Evolutionary conservation across 2,888 invertebrate genomes (phyloP).

Genomic region (Epiblema foenella): DNA sequence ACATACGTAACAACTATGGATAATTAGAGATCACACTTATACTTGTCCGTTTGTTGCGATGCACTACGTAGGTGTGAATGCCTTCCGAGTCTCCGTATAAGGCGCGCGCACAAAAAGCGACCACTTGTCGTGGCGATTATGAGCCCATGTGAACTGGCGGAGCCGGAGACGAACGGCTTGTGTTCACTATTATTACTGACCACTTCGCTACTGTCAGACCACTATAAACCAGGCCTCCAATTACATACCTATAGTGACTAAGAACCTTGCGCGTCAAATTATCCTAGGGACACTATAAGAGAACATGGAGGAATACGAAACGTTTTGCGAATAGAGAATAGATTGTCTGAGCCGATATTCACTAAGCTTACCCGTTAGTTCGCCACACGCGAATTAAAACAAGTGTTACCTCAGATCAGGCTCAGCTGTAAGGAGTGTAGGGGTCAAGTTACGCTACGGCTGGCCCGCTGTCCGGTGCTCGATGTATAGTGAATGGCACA

Average conservation of each 20-base stretch:
- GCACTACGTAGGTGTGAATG: background rate
- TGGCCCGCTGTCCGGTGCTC: background rate
- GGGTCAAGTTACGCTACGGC: background rate
- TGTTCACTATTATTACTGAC: background rate
- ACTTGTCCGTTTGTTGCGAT: background rate
- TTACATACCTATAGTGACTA: background rate
- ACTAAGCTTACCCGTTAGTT: background rate
- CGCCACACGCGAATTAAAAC: background rate
- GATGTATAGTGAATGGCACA: background rate
- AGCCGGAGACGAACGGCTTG: background rate
- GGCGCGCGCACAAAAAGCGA: constrained; percentile 32
- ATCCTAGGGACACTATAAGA: background rate
- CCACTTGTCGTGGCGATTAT: constrained; percentile 29
- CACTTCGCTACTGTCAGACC: background rate
- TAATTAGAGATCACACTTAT: background rate
- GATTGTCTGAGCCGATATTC: background rate
- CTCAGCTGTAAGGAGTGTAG: background rate
- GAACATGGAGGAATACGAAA: background rate
- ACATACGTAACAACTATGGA: background rate
- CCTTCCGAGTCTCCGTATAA: constrained; percentile 20
- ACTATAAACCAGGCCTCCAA: background rate
- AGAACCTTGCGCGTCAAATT: background rate
- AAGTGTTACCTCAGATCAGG: background rate
- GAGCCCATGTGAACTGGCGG: constrained; percentile 31
- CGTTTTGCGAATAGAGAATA: background rate